These are phyloP conservation scores for Microchrysa polita DNA, from an alignment of 2,888 invertebrate species.

Conservation along the genomic window DNA sequence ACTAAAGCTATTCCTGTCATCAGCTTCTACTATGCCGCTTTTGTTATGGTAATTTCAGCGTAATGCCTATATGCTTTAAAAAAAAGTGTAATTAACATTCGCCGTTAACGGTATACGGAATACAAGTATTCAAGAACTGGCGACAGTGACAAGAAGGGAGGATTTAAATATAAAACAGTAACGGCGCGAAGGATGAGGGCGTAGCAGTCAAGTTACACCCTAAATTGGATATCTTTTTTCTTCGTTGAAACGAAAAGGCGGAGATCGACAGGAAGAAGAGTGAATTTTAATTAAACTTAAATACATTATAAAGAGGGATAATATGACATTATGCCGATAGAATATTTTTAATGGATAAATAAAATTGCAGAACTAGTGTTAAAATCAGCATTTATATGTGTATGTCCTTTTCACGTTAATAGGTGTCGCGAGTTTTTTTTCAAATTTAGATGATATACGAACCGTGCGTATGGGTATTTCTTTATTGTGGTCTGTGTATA, in stretches of 20 bases:
- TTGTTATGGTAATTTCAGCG: slow-evolving; percentile 43
- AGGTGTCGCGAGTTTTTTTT: too few relatives aligned
- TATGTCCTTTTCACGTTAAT: too few relatives aligned
- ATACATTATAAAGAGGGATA: background rate
- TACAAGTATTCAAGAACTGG: slow-evolving; percentile 40
- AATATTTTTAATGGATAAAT: too few relatives aligned
- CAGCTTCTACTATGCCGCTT: background rate
- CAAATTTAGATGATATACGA: too few relatives aligned
- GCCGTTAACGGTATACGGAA: slow-evolving; percentile 50
- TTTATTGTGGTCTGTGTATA: too few relatives aligned
- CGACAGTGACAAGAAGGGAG: background rate
- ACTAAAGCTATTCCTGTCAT: background rate
- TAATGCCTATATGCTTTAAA: slow-evolving; percentile 46
- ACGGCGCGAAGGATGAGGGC: background rate
- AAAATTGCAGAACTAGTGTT: too few relatives aligned
- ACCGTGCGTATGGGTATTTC: too few relatives aligned
- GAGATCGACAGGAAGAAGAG: background rate
- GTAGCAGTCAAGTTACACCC: background rate
- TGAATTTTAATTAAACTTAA: slow-evolving; percentile 37
- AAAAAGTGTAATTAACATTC: slow-evolving; percentile 52
- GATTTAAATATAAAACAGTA: background rate
- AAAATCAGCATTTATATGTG: too few relatives aligned
- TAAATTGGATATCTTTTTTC: background rate
- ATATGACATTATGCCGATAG: background rate
- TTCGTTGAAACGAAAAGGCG: background rate